A percentile compares a stretch with the other conserved stretches of the same genome.
These are phyloP conservation scores for Sycophaga agraensis DNA, from an alignment of 1,140 invertebrate genomes.

Conservation along the genomic window DNA sequence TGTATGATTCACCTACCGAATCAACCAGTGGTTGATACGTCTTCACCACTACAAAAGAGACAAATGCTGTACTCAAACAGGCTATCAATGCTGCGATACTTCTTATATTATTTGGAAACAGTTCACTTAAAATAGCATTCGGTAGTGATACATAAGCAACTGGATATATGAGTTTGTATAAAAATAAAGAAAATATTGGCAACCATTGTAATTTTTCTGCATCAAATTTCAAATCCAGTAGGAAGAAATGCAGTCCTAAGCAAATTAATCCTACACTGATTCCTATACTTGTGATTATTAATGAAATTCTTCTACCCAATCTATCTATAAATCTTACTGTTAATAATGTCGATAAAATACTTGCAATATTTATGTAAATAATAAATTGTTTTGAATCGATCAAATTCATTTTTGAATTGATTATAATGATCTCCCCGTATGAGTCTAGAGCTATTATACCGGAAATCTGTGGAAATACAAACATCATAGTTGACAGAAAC, in stretches of 20 bases:
- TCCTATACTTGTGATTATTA: constrained; percentile 63
- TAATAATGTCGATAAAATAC: constrained; percentile 62
- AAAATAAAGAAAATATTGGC: constrained; percentile 21
- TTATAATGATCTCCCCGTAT: constrained; percentile 74
- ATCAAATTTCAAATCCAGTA: constrained; percentile 55
- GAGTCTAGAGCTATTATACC: constrained; percentile 73
- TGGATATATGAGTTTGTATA: constrained; percentile 49
- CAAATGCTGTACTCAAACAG: constrained; percentile 72
- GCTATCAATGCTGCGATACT: constrained; percentile 68
- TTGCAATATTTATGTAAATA: constrained; percentile 68
- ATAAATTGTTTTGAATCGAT: constrained; percentile 57
- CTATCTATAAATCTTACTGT: constrained; percentile 69
- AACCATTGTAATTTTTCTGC: constrained; percentile 38
- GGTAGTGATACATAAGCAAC: constrained; percentile 72
- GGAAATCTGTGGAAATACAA: constrained; percentile 73
- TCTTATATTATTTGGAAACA: constrained; percentile 70
- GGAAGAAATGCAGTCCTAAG: constrained; percentile 65
- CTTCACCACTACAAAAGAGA: constrained; percentile 67
- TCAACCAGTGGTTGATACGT: constrained; percentile 67
- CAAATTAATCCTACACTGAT: constrained; percentile 54
- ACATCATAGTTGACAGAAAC: constrained; percentile 64
- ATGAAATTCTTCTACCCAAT: constrained; percentile 66
- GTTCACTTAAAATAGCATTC: constrained; percentile 70
- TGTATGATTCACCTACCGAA: constrained; percentile 64
- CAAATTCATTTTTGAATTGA: constrained; percentile 56